Conservation (phyloP, 2,888 invertebrate species). For the Ephialtes manifestator region DNA sequence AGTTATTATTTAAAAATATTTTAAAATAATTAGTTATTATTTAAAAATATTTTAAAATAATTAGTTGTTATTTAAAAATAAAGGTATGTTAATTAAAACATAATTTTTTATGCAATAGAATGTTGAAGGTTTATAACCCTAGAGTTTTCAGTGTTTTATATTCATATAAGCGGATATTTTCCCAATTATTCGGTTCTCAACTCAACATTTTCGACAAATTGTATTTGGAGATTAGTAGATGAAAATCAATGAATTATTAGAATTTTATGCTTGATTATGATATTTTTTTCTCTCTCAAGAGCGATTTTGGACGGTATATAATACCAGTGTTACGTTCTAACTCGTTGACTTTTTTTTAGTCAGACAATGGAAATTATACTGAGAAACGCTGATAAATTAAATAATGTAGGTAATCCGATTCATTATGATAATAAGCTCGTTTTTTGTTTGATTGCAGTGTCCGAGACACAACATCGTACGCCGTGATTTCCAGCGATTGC, state of each 20-base stretch:
- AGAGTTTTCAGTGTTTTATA: background rate
- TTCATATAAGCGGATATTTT: background rate
- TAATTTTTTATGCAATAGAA: too few species aligned
- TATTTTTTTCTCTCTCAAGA: background rate
- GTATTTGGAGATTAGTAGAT: background rate
- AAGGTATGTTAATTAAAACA: too few species aligned
- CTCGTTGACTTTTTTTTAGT: background rate
- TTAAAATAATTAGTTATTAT: too few species aligned
- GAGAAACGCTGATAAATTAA: background rate
- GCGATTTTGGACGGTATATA: background rate
- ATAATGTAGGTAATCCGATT: background rate
- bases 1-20: too few species aligned
- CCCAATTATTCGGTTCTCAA: background rate
- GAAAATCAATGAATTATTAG: background rate
- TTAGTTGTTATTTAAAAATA: too few species aligned
- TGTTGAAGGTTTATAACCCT: too few species aligned
- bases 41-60: too few species aligned
- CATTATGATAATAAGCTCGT: background rate
- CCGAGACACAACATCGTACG: constrained; percentile 78
- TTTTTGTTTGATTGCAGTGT: constrained; percentile 76
- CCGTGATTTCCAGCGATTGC: constrained; percentile 80
- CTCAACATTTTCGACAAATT: background rate
- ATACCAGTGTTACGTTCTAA: constrained; percentile 7
- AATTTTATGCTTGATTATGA: background rate
- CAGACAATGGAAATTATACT: background rate